These are phyloP conservation scores for Craniophora ligustri DNA, from an alignment of 2,888 invertebrate genomes.

Conservation along the genomic window DNA sequence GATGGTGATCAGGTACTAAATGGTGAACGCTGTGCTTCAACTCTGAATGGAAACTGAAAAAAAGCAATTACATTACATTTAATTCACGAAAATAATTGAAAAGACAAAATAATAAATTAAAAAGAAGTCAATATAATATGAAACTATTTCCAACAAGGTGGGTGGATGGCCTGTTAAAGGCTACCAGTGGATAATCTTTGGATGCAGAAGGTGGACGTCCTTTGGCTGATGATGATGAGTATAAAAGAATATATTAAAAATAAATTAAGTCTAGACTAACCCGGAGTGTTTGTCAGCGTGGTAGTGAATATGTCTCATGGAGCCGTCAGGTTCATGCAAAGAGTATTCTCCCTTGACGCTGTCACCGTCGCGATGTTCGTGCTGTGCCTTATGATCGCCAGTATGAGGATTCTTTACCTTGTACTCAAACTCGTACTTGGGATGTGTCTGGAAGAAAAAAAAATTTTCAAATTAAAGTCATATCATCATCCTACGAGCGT, in stretches of 20 bases:
- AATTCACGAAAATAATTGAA: not conserved
- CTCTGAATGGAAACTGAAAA: constrained; percentile 57
- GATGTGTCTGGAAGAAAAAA: constrained; percentile 23
- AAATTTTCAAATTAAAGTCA: not conserved
- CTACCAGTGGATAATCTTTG: no score
- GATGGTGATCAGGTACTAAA: constrained; percentile 47
- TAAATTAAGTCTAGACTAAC: constrained; percentile 48
- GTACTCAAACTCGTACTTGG: constrained; percentile 75
- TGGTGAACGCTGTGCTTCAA: constrained; percentile 58
- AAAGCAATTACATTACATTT: not conserved
- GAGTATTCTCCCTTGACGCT: constrained; percentile 88
- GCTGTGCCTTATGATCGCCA: constrained; percentile 80
- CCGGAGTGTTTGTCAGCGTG: constrained; percentile 63
- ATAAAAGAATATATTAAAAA: not conserved
- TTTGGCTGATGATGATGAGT: no score
- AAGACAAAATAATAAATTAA: not conserved
- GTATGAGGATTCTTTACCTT: constrained; percentile 83
- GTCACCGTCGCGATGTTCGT: constrained; percentile 86
- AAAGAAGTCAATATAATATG: no score
- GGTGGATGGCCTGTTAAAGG: no score
- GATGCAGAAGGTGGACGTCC: no score
- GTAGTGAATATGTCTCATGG: constrained; percentile 71
- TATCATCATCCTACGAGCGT: no score
- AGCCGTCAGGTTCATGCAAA: constrained; percentile 85
- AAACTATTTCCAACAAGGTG: no score